Evolutionary conservation across 1,140 invertebrate species (phyloP), one percentile per base, ranked within the genome.

Genomic region (Diabrotica undecimpunctata): DNA sequence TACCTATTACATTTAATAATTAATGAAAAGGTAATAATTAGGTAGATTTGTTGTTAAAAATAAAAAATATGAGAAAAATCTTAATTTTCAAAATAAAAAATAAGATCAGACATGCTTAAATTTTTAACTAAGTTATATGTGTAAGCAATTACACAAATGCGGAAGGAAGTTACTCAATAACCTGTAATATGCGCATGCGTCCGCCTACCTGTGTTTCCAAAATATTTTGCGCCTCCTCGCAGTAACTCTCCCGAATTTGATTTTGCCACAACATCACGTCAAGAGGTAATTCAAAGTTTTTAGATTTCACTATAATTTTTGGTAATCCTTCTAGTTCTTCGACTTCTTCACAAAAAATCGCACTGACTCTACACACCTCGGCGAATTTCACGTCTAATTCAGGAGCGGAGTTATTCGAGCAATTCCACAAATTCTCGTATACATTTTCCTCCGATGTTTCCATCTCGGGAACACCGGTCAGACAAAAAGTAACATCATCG

Each of bases 351-450:
- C 54, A 61, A 14, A 69, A 66, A 7, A 61, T 12, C 11, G 39
- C 25, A 60, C 64, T 66, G 6, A 69, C 38, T 51, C 62, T 57
- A 9, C 50, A 61, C 57, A 64, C 65, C 54, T 57, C 58, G 35
- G 65, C 68, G 58, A 65, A 69, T 56, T 65, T 65, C n/a, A 68
- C 54, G 46, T 50, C 4, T 61, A 66, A 36, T 55, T 66, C n/a
- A 46, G 41, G n/a, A 10, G 8, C 53, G 0, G 12, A 11, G 25
- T 11, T 46, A 10, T 50, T 11, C 25, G 54, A 41, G 51, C 67
- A 69, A 11, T 69, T 62, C 62, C 68, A 66, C 37, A 66, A 52
- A 41, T 64, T 66, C 51, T 61, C 68, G 54, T 68, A 68, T 8
- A 35, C 53, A 12, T 14, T 39, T 13, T 66, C 65, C 38, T 59